These are phyloP conservation scores for Notechis scutatus DNA, from an alignment of 2,113 vertebrate genomes.

Conservation along the genomic window DNA sequence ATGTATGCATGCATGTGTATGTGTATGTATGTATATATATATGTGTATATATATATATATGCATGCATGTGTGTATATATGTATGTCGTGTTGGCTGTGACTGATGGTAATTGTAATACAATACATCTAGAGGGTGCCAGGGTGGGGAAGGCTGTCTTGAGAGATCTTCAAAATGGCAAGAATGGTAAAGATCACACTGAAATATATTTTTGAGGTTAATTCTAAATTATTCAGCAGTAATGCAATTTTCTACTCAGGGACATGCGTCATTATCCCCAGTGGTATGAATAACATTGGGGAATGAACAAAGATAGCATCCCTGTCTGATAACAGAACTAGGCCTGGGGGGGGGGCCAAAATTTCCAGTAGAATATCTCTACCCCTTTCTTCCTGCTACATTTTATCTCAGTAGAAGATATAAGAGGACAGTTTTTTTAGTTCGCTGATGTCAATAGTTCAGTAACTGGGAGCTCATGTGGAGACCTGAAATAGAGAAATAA, in stretches of 20 bases:
- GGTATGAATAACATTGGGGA: fast-evolving
- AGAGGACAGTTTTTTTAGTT: neutral
- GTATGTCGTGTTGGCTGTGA: neutral
- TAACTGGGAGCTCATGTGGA: neutral
- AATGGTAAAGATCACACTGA: neutral
- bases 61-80: neutral
- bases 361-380: neutral
- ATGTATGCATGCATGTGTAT: too few relatives aligned
- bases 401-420: neutral
- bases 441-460: neutral
- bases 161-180: neutral
- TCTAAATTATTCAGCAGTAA: neutral
- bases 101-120: neutral
- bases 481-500: neutral
- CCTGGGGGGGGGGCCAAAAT: neutral
- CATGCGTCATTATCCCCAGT: neutral
- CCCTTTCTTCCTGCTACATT: neutral
- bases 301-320: neutral
- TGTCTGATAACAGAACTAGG: neutral
- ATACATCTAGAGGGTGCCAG: neutral
- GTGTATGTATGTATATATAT: too few relatives aligned
- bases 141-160: neutral
- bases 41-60: neutral
- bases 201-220: neutral
- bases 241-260: neutral